Conservation (phyloP, 2,113 vertebrate species). For the Orthonyx spaldingii region DNA sequence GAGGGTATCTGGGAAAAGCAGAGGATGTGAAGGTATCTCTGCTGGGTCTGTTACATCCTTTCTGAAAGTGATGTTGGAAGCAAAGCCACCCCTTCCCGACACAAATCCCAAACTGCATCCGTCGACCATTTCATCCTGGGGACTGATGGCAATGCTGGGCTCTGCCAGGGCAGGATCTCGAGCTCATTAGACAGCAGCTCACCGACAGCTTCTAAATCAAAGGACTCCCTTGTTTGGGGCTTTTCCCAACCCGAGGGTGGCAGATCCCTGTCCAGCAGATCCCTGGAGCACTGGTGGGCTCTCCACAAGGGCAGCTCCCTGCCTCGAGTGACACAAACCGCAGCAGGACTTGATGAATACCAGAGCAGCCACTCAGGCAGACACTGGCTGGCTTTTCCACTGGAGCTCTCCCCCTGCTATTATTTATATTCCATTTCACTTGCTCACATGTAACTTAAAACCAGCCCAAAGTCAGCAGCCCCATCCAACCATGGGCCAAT, state of each 20-base stretch:
- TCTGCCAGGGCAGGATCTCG: background rate
- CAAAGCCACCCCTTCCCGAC: background rate
- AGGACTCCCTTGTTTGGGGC: fast-evolving
- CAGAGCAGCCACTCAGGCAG: slow-evolving; percentile 43
- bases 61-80: background rate
- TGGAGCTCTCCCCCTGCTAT: background rate
- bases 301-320: background rate
- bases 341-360: background rate
- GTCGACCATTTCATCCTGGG: fast-evolving
- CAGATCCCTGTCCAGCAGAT: background rate
- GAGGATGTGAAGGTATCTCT: background rate
- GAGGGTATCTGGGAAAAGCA: background rate
- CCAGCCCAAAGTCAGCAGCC: background rate
- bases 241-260: fast-evolving
- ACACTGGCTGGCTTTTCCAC: slow-evolving; percentile 43
- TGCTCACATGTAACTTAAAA: slow-evolving; percentile 64
- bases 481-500: background rate
- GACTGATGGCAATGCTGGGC: fast-evolving
- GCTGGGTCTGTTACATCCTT: background rate
- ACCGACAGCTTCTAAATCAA: background rate
- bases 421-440: slow-evolving; percentile 59
- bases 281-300: background rate
- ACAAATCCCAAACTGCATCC: background rate
- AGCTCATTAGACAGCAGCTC: background rate
- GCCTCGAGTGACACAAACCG: background rate